phyloP scores from a whole-genome alignment of 2,888 invertebrate species.

The Caenorhabditis zanzibari region DNA sequence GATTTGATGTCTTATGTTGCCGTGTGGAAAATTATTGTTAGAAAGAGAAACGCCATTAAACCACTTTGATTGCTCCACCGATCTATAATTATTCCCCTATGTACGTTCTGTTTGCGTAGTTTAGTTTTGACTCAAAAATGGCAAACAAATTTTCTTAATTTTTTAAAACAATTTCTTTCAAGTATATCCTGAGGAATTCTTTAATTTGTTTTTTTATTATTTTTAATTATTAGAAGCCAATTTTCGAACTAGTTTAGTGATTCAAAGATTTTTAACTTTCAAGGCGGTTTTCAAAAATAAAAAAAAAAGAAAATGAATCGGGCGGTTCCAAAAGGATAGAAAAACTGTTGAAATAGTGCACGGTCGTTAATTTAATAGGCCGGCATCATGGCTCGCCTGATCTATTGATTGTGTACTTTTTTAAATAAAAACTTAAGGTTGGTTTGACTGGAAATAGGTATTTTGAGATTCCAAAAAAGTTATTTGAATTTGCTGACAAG shows the following conservation, averaged over 20 bases:
- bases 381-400: not conserved
- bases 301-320: too few species aligned
- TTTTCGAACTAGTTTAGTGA: too few species aligned
- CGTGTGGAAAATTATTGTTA: constrained; percentile 37
- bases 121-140: constrained; percentile 17
- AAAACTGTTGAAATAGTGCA: constrained; percentile 14
- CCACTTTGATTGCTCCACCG: constrained; percentile 62
- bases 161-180: not conserved
- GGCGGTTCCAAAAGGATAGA: too few species aligned
- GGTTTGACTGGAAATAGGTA: too few species aligned
- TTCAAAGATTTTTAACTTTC: too few species aligned
- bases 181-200: not conserved
- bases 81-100: constrained; percentile 61
- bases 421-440: too few species aligned
- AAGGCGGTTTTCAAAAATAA: not conserved
- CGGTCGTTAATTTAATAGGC: constrained; percentile 12
- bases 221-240: too few species aligned
- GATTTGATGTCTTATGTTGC: constrained; percentile 31
- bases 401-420: constrained; percentile 6
- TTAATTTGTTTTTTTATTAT: too few species aligned
- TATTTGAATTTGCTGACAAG: too few species aligned
- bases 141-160: constrained; percentile 1
- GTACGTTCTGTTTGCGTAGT: constrained; percentile 51
- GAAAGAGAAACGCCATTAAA: constrained; percentile 49
- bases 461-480: too few species aligned